Percentiles rank a stretch among this genome's conserved stretches.
Evolutionary conservation across 2,113 vertebrate species (phyloP).

Genomic region (Melospiza melodia): DNA sequence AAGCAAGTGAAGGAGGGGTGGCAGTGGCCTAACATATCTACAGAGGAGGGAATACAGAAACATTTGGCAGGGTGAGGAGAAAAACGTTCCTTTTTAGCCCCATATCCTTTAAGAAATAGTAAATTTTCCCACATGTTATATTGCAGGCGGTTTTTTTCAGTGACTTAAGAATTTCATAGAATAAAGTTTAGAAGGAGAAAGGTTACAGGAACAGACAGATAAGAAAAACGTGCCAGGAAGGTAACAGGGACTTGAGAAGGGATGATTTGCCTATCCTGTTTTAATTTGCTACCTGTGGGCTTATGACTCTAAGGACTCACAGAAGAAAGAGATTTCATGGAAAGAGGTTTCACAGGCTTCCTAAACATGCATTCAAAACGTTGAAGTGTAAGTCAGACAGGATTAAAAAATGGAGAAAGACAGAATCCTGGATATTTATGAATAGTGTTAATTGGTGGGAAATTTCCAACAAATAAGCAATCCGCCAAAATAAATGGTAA

Average conservation of each 20-base stretch:
- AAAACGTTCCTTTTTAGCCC: not conserved
- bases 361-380: not conserved
- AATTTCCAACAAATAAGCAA: not conserved
- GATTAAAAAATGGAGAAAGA: not conserved
- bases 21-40: not conserved
- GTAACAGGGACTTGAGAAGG: not conserved
- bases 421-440: not conserved
- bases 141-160: not conserved
- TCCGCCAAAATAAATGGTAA: not conserved
- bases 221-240: not conserved
- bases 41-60: not conserved
- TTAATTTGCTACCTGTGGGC: not conserved
- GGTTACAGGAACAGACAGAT: not conserved
- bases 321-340: not conserved
- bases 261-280: not conserved
- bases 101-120: not conserved
- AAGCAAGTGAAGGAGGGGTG: slow-evolving; percentile 6
- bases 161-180: not conserved
- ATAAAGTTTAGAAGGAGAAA: not conserved
- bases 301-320: not conserved
- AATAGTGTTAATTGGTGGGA: not conserved
- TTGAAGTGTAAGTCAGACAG: not conserved
- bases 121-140: not conserved
- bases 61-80: rapidly evolving
- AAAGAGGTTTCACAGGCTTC: not conserved